Evolutionary conservation across 2,888 invertebrate species (phyloP).

Genomic region (Eumacrocentrus americanus): DNA sequence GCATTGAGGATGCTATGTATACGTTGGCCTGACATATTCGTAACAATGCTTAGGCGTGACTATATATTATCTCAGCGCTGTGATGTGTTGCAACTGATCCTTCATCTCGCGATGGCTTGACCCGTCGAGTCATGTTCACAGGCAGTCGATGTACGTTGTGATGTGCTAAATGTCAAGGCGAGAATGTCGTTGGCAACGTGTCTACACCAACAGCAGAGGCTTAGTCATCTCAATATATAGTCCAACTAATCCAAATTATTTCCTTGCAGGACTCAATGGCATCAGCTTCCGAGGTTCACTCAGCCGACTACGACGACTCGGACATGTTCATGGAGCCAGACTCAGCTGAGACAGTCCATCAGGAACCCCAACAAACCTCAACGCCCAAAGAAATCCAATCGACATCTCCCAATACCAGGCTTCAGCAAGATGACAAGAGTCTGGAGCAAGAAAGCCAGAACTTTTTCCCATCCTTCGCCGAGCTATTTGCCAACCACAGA

Average conservation of each 20-base stretch:
- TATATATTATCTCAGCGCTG: background rate
- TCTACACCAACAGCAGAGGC: too few species aligned
- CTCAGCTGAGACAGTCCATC: slow-evolving; percentile 42
- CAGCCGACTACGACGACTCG: slow-evolving; percentile 59
- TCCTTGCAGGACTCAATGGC: slow-evolving; percentile 55
- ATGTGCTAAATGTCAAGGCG: slow-evolving; percentile 51
- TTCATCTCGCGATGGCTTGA: too few species aligned
- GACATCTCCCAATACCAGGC: slow-evolving; percentile 26
- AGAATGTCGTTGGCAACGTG: slow-evolving; percentile 35
- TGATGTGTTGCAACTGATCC: background rate
- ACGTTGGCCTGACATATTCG: too few species aligned
- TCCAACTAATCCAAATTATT: slow-evolving; percentile 1
- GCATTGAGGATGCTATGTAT: too few species aligned
- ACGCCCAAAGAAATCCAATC: slow-evolving; percentile 22
- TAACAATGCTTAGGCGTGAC: too few species aligned
- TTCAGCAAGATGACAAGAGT: slow-evolving; percentile 55
- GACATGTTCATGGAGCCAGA: slow-evolving; percentile 63
- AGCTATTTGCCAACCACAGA: slow-evolving; percentile 69
- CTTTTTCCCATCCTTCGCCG: slow-evolving; percentile 80
- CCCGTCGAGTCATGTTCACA: slow-evolving; percentile 43
- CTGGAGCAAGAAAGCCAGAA: slow-evolving; percentile 70
- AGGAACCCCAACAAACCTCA: slow-evolving; percentile 24
- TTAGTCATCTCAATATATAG: slow-evolving; percentile 3
- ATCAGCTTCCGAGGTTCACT: slow-evolving; percentile 50
- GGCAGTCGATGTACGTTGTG: slow-evolving; percentile 42